Conservation (phyloP, 2,113 vertebrate species). For the Melanerpes formicivorus region DNA sequence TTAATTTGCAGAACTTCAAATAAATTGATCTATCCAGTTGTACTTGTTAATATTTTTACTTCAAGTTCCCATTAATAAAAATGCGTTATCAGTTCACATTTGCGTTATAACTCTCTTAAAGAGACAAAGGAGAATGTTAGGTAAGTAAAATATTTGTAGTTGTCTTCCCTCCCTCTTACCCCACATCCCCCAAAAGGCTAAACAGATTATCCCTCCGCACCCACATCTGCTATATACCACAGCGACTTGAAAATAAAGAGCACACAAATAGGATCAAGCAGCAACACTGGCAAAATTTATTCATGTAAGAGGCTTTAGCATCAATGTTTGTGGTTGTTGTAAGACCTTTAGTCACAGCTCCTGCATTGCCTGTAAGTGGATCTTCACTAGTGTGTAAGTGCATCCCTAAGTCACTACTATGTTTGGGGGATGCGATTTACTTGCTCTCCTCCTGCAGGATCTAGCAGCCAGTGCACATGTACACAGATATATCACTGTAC, state of each 20-base stretch:
- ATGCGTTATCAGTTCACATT: not conserved
- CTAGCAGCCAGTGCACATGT: not conserved
- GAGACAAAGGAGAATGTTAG: not conserved
- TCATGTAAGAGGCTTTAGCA: not conserved
- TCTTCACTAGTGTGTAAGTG: not conserved
- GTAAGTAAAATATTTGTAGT: not conserved
- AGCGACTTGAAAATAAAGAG: not conserved
- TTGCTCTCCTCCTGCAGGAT: not conserved
- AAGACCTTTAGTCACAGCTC: not conserved
- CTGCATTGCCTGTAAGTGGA: not conserved
- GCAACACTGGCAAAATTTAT: not conserved
- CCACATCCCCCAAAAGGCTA: not conserved
- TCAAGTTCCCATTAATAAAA: not conserved
- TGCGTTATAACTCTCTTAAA: not conserved
- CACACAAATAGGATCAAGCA: not conserved
- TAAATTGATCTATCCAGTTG: not conserved
- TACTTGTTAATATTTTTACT: not conserved
- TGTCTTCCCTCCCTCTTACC: not conserved
- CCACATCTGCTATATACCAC: not conserved
- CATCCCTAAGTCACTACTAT: rapidly evolving
- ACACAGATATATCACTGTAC: rapidly evolving
- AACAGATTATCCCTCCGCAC: not conserved
- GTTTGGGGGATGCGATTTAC: not conserved
- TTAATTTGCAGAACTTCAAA: not conserved
- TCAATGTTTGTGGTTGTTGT: not conserved